Conservation (phyloP, 2,797 vertebrate species). For the Tympanoctomys barrerae region DNA sequence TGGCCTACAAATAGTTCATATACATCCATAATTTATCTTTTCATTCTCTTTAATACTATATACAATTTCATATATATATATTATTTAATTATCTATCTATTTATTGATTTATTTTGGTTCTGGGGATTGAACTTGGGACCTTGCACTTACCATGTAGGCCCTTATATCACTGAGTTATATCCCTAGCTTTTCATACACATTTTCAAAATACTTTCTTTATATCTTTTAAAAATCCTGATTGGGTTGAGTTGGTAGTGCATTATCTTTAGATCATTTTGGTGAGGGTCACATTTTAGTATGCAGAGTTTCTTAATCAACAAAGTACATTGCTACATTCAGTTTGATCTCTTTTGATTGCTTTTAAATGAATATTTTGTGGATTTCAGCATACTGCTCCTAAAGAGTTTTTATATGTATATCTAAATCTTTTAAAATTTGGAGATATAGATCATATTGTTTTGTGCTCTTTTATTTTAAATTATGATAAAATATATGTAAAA, state of each 20-base stretch:
- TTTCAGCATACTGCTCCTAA: not conserved
- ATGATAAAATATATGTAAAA: not conserved
- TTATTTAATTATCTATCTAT: not conserved
- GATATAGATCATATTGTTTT: not conserved
- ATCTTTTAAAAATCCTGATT: not conserved
- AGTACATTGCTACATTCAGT: not conserved
- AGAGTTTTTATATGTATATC: not conserved
- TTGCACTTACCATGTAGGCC: too few species aligned
- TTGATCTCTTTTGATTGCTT: not conserved
- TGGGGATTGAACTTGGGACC: too few species aligned
- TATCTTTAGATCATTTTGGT: too few species aligned
- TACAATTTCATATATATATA: not conserved
- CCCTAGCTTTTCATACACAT: not conserved
- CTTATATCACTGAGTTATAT: too few species aligned
- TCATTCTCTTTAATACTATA: not conserved
- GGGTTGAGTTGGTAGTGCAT: not conserved
- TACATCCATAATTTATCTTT: not conserved
- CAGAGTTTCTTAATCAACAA: not conserved
- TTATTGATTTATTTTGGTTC: too few species aligned
- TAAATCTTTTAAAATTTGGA: not conserved
- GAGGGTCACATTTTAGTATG: not conserved
- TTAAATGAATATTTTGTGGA: not conserved
- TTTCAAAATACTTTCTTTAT: not conserved
- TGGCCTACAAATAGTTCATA: not conserved
- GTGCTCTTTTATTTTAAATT: not conserved